Percentiles rank a stretch among this genome's conserved stretches.
phyloP scores from a whole-genome alignment of 64 coral and sea anemone species.

The Trachythela sp. region DNA sequence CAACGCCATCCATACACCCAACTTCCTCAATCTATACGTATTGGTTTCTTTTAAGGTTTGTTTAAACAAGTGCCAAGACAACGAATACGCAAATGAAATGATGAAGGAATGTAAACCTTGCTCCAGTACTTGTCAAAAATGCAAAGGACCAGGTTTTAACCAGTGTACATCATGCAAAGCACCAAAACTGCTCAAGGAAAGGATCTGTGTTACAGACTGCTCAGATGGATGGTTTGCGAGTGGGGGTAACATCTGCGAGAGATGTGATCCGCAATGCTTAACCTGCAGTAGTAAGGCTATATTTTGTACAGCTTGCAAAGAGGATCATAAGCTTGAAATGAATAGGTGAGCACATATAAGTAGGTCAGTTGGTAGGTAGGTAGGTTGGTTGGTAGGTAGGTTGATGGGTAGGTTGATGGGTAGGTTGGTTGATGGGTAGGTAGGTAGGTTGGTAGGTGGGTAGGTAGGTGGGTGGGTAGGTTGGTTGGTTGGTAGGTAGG shows the following conservation, averaged over 20 bases:
- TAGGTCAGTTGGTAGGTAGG: no score
- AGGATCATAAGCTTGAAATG: slow-evolving; percentile 32
- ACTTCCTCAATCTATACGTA: neutral
- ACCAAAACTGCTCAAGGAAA: slow-evolving; percentile 55
- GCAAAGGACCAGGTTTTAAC: slow-evolving; percentile 49
- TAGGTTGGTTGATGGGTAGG: no score
- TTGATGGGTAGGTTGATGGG: no score
- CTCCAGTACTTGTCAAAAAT: slow-evolving; percentile 57
- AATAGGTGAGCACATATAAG: slow-evolving; percentile 9
- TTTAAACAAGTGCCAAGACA: slow-evolving; percentile 55
- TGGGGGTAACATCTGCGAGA: slow-evolving; percentile 42
- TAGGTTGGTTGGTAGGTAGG: no score
- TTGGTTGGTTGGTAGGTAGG: no score
- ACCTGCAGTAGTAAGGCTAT: slow-evolving; percentile 61
- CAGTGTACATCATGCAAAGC: slow-evolving; percentile 71
- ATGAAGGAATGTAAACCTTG: slow-evolving; percentile 64
- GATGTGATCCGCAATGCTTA: slow-evolving; percentile 57
- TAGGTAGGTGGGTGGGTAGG: no score
- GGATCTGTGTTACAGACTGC: slow-evolving; percentile 62
- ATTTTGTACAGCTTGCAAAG: slow-evolving; percentile 59
- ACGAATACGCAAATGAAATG: slow-evolving; percentile 42
- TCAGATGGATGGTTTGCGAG: slow-evolving; percentile 55
- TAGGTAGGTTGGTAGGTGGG: no score
- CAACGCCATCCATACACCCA: no score
- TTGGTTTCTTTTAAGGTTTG: slow-evolving; percentile 53